A percentile compares a stretch with the other conserved stretches of the same genome.
phyloP scores from a whole-genome alignment of 2,888 invertebrate genomes.

The Calameuta idolon region DNA sequence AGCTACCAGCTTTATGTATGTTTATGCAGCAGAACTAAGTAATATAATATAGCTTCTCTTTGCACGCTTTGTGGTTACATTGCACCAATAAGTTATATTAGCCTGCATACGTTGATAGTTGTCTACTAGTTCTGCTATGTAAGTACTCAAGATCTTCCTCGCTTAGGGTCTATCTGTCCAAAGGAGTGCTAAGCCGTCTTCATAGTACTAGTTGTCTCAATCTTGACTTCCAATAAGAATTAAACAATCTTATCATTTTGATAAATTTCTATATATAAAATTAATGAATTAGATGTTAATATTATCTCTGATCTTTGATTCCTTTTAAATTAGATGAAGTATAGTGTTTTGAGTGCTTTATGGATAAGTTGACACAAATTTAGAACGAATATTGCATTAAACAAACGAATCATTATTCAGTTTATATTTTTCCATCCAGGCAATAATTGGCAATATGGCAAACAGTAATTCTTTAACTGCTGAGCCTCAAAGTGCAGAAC shows the following conservation, averaged over 20 bases:
- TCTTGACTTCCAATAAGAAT: neutral
- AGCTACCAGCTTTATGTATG: conserved; percentile 54
- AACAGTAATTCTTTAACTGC: conserved; percentile 29
- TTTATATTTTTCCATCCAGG: conserved; percentile 22
- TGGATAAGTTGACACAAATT: neutral
- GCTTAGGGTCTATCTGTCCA: neutral
- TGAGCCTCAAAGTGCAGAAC: conserved; percentile 42
- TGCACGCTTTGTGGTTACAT: conserved; percentile 56
- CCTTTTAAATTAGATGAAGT: neutral
- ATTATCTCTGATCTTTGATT: neutral
- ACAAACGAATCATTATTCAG: neutral
- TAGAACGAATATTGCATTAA: neutral
- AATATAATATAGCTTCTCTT: conserved; percentile 52
- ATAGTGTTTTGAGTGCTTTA: neutral
- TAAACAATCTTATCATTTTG: neutral
- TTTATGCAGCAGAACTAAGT: conserved; percentile 53
- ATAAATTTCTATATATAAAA: neutral
- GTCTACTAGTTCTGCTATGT: conserved; percentile 47
- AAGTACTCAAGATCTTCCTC: conserved; percentile 34
- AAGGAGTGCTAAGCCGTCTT: neutral
- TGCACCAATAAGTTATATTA: conserved; percentile 63
- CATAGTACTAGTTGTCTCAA: neutral
- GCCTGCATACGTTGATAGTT: conserved; percentile 35
- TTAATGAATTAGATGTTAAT: neutral
- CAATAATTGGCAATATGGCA: conserved; percentile 40